These are phyloP conservation scores for Nomada ruficornis DNA, from an alignment of 2,888 invertebrate genomes.

Conservation along the genomic window DNA sequence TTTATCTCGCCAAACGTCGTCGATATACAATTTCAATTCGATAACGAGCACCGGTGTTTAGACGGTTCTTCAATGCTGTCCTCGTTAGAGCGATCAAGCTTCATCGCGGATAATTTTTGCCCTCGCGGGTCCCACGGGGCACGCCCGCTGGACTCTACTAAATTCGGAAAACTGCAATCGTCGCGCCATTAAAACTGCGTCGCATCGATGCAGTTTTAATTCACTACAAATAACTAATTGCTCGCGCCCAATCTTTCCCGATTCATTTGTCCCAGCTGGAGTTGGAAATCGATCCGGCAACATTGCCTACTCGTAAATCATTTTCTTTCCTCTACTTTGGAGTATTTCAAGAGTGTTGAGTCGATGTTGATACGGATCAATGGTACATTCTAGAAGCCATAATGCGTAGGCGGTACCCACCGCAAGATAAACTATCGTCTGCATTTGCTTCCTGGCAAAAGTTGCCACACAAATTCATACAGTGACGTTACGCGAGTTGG, in stretches of 20 bases:
- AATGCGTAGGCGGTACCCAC: conserved; percentile 62
- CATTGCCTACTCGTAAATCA: conserved; percentile 33
- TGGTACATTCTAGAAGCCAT: conserved; percentile 48
- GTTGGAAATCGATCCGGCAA: not conserved
- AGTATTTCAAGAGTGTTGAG: conserved; percentile 41
- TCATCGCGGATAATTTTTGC: not conserved
- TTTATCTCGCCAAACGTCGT: not conserved
- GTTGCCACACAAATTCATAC: conserved; percentile 76
- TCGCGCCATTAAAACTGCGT: no score
- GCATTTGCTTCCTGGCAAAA: conserved; percentile 73
- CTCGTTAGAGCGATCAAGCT: conserved; percentile 19
- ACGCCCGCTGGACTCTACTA: no score
- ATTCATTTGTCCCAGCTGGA: not conserved
- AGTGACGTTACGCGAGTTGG: conserved; percentile 35
- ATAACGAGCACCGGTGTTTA: conserved; percentile 1
- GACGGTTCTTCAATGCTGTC: not conserved
- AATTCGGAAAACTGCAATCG: no score
- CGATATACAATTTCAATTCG: conserved; percentile 40
- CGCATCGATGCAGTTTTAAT: no score
- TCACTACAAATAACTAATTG: not conserved
- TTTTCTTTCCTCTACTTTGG: conserved; percentile 2
- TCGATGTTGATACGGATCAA: conserved; percentile 33
- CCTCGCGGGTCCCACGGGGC: no score
- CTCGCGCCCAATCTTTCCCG: not conserved
- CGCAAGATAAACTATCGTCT: conserved; percentile 69